Conservation (phyloP, 2,113 vertebrate genomes). For the Dasyurus viverrinus region DNA sequence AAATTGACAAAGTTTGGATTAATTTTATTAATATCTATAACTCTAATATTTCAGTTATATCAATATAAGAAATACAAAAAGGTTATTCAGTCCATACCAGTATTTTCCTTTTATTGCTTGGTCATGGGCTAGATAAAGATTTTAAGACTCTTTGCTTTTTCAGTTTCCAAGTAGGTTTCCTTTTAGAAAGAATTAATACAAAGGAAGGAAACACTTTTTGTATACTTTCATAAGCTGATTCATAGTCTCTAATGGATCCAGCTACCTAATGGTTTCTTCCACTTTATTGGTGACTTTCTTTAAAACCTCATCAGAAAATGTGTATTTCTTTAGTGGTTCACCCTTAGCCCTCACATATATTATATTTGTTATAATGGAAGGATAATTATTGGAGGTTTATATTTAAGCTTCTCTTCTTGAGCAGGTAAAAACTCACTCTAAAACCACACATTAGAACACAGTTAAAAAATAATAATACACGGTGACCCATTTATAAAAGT, state of each 20-base stretch:
- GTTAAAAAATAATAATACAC: neutral
- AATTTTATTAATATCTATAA: neutral
- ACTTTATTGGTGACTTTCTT: constrained; percentile 45
- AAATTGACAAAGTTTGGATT: neutral
- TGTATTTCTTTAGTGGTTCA: constrained; percentile 42
- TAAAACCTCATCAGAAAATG: constrained; percentile 50
- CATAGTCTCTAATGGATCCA: constrained; percentile 17
- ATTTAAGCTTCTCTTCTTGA: constrained; percentile 9
- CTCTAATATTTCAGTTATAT: constrained; percentile 28
- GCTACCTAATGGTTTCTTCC: neutral
- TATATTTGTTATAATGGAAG: constrained; percentile 40
- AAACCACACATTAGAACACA: constrained; percentile 31
- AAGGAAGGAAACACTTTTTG: constrained; percentile 31
- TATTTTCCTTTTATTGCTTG: constrained; percentile 54
- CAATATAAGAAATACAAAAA: constrained; percentile 45
- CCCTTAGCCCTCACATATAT: constrained; percentile 36
- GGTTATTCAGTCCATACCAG: neutral
- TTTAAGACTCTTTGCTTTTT: constrained; percentile 14
- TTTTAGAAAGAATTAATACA: constrained; percentile 47
- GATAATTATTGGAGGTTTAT: constrained; percentile 34
- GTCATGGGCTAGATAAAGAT: constrained; percentile 47
- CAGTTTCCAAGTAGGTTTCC: constrained; percentile 40
- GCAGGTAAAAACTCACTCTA: neutral
- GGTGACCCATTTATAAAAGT: constrained; percentile 39
- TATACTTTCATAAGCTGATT: neutral